Conservation (phyloP, 2,797 vertebrate species). For the Ciconia nigra region DNA sequence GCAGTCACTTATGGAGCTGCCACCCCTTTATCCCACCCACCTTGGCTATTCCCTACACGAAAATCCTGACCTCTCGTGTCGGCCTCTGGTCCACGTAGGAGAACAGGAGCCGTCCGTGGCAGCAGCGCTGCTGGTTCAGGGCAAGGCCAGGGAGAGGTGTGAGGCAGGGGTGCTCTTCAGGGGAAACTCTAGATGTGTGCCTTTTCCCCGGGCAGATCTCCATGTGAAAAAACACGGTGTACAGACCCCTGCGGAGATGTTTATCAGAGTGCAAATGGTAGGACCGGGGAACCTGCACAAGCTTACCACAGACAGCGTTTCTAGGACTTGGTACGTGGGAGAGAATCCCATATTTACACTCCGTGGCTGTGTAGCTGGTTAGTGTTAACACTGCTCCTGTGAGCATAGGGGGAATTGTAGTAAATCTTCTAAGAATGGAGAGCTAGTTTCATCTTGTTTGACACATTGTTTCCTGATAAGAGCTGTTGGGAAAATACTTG, state of each 20-base stretch:
- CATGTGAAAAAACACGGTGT: not conserved
- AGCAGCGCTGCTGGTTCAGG: not conserved
- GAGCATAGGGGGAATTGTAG: conserved; percentile 55
- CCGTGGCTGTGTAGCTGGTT: not conserved
- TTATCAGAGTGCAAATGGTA: not conserved
- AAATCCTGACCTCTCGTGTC: not conserved
- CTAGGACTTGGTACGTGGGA: conserved; percentile 10
- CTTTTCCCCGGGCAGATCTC: not conserved
- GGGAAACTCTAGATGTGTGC: not conserved
- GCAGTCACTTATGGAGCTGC: fast-evolving
- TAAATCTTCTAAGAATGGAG: conserved; percentile 53
- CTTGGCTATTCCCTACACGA: fast-evolving
- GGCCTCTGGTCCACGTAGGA: fast-evolving
- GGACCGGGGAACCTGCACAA: not conserved
- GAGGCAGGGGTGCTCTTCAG: not conserved
- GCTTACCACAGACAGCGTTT: not conserved
- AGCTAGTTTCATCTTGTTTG: conserved; percentile 67
- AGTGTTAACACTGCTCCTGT: conserved; percentile 55
- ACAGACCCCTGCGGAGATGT: not conserved
- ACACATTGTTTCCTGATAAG: conserved; percentile 70
- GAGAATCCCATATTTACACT: not conserved
- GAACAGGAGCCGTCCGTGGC: not conserved
- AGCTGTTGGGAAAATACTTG: conserved; percentile 68
- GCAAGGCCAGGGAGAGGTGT: not conserved
- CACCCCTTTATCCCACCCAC: not conserved